Evolutionary conservation across 2,888 invertebrate species (phyloP).

Genomic region (Pheosia tremula): DNA sequence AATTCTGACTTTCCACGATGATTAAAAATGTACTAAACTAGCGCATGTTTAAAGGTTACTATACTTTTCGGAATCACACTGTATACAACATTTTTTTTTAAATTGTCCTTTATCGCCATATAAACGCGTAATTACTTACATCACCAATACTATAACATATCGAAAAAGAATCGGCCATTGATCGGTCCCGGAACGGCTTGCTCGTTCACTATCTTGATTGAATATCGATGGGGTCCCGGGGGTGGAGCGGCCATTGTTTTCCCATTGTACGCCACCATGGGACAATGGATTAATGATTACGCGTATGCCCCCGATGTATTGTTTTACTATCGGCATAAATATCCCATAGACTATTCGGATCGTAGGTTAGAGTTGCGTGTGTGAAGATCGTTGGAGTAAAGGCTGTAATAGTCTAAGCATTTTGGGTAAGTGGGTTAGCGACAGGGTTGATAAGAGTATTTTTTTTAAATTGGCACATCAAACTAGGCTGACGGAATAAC

Average conservation of each 20-base stretch:
- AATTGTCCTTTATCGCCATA: not conserved
- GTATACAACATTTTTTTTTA: no score
- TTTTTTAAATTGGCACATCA: no score
- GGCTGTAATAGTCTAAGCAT: not conserved
- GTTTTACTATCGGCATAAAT: constrained; percentile 15
- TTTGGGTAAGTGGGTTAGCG: not conserved
- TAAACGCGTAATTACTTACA: not conserved
- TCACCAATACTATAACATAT: constrained; percentile 29
- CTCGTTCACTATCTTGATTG: constrained; percentile 42
- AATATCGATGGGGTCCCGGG: constrained; percentile 41
- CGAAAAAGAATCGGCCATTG: constrained; percentile 31
- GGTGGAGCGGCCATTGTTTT: constrained; percentile 38
- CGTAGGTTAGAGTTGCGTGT: constrained; percentile 2
- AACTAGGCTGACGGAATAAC: no score
- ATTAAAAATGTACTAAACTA: no score
- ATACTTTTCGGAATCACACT: no score
- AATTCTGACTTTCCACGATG: no score
- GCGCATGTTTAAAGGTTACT: no score
- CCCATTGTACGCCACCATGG: constrained; percentile 33
- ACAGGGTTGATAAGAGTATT: no score
- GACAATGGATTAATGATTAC: constrained; percentile 40
- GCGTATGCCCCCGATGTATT: constrained; percentile 23
- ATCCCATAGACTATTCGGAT: not conserved
- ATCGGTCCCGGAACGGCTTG: constrained; percentile 29
- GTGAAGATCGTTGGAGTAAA: not conserved